Evolutionary conservation across 2,797 vertebrate species (phyloP).

Genomic region (Myotis vivesi): DNA sequence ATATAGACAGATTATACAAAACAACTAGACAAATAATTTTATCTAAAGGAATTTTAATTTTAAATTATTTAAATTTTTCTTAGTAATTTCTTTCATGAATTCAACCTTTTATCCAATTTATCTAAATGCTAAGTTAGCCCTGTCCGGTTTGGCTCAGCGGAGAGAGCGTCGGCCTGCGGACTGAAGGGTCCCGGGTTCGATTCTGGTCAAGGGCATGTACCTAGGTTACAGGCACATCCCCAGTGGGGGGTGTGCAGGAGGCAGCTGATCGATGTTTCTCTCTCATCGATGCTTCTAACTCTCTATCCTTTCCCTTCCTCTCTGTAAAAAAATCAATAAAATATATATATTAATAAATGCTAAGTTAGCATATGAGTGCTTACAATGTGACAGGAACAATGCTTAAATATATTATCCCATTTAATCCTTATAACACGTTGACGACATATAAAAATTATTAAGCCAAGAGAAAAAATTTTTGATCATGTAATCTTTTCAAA

Average conservation of each 20-base stretch:
- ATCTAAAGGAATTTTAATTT: conserved; percentile 11
- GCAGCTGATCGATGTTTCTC: no score
- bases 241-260: no score
- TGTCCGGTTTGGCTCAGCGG: no score
- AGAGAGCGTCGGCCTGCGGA: no score
- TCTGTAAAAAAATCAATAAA: no score
- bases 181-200: no score
- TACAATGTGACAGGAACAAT: neutral
- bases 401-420: neutral
- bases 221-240: no score
- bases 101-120: conserved; percentile 1
- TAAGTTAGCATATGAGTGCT: neutral
- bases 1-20: neutral
- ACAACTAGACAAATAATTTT: neutral
- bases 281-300: no score
- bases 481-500: conserved; percentile 31
- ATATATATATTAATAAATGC: neutral
- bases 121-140: neutral
- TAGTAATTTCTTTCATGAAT: conserved; percentile 21
- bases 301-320: no score
- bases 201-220: no score
- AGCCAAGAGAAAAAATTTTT: conserved; percentile 12
- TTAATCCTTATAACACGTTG: neutral
- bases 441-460: conserved; percentile 2
- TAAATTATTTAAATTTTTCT: conserved; percentile 2